Conservation (phyloP, 2,797 vertebrate genomes). For the Oryzias dopingdopingensis region DNA sequence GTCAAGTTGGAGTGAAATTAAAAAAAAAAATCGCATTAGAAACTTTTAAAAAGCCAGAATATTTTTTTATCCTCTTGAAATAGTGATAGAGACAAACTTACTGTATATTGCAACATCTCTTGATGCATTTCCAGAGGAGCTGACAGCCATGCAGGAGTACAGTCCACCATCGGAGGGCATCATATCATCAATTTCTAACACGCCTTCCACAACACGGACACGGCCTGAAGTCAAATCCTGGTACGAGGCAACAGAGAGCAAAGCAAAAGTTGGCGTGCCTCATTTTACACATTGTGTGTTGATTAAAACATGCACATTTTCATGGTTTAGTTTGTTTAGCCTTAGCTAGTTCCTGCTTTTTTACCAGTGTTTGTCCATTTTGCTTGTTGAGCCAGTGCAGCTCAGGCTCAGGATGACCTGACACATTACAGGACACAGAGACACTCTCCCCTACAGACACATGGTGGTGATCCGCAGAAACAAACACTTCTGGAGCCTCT, state of each 20-base stretch:
- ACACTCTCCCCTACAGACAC: conserved; percentile 42
- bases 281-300: not conserved
- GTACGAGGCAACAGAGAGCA: not conserved
- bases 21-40: no score
- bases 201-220: conserved; percentile 35
- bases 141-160: conserved; percentile 77
- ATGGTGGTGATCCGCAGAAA: conserved; percentile 43
- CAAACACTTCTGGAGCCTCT: conserved; percentile 72
- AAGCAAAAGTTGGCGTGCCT: no score
- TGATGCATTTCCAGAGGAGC: conserved; percentile 60
- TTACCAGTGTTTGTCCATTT: conserved; percentile 58
- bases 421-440: conserved; percentile 73
- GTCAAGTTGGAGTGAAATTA: not conserved
- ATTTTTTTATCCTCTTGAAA: no score
- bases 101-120: conserved; percentile 70
- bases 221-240: conserved; percentile 48
- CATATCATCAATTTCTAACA: conserved; percentile 66
- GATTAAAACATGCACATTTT: not conserved
- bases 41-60: no score
- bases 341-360: not conserved
- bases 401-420: conserved; percentile 73
- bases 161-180: conserved; percentile 77
- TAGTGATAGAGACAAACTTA: conserved; percentile 38
- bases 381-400: conserved; percentile 73
- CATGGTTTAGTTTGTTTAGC: not conserved